Base-by-base conservation (phyloP, 2,888 invertebrate species). In the Anoplius nigerrimus region DNA sequence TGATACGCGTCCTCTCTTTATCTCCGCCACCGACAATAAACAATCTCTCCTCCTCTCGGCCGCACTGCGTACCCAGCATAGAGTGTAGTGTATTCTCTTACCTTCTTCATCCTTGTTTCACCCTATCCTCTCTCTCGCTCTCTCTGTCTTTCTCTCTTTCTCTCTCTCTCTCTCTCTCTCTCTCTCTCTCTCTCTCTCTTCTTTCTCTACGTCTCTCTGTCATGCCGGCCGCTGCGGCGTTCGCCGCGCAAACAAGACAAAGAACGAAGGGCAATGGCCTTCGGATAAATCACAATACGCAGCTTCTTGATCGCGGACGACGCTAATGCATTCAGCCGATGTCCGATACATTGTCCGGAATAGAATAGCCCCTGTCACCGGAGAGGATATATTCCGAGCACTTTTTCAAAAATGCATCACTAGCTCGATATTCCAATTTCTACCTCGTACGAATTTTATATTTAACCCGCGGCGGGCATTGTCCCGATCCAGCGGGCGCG, bases 251-350 rank as follows among this genome's bases (percentile, higher is more conserved):
- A 61, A 51, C 57, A 57, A 52, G 48, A 57, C 62, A 42, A 66
- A 61, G 46, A 43, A 27, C 48, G 48, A 48, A 48, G 56, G 60
- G 69, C 70, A 65, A 74, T 56, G 69, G 57, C 66, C 72, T 66
- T 57, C 48, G 58, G 66, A 59, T 62, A 62, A 70, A 72, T 70
- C 59, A 51, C 58, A 56, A 43, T 18, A 48, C 20, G 18, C 15
- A 6, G 27, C 27, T 45, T 43, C 27, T 59, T 34, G 46, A 59
- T 65, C 57, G 42, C 11, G 34, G 4, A 34, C 11, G 34, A 6
- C 34, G 8, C 11, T 3, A 6, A 34, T 34, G 34, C 34, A 8
- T 13, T 11, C 34, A 34, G 34, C 11, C 34, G 11, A 34, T 34
- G 34, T 34, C 34, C 4, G 11, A 13, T 6, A 13, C 34, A 34